A percentile compares a stretch with the other conserved stretches of the same genome.
phyloP scores from a whole-genome alignment of 2,888 invertebrate genomes.

The Philhelius pedissequus region DNA sequence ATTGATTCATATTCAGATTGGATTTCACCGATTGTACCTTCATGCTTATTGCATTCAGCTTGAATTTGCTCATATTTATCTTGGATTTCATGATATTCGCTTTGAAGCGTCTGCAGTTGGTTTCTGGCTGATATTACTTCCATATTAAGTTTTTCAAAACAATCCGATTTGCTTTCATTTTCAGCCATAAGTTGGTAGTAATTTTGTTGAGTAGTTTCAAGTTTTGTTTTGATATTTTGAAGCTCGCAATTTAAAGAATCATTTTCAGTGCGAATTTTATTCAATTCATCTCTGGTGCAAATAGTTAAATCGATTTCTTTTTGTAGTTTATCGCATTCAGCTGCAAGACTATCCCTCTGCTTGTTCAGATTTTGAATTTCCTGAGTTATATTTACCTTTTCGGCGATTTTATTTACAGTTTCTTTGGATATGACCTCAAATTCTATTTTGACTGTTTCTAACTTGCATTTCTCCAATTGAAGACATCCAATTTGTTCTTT shows the following conservation, averaged over 20 bases:
- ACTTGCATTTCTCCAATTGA: constrained; percentile 50
- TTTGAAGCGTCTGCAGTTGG: constrained; percentile 58
- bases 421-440: constrained; percentile 52
- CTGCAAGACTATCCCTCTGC: constrained; percentile 35
- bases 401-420: constrained; percentile 43
- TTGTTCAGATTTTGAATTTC: constrained; percentile 36
- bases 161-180: constrained; percentile 68
- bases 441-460: constrained; percentile 39
- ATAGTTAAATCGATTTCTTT: constrained; percentile 68
- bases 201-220: constrained; percentile 49
- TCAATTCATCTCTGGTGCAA: constrained; percentile 68
- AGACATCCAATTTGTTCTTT: constrained; percentile 24
- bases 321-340: constrained; percentile 71
- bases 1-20: constrained; percentile 72
- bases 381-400: constrained; percentile 47
- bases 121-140: constrained; percentile 56
- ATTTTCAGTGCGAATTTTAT: constrained; percentile 69
- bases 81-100: constrained; percentile 71
- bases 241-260: constrained; percentile 25
- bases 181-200: constrained; percentile 69
- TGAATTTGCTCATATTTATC: constrained; percentile 71
- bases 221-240: constrained; percentile 38
- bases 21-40: constrained; percentile 70
- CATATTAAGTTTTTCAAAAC: constrained; percentile 70
- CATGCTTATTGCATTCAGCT: constrained; percentile 68